A percentile compares a stretch with the other conserved stretches of the same genome.
Evolutionary conservation across 2,888 invertebrate genomes (phyloP).

Genomic region (Drosophila neonasuta): DNA sequence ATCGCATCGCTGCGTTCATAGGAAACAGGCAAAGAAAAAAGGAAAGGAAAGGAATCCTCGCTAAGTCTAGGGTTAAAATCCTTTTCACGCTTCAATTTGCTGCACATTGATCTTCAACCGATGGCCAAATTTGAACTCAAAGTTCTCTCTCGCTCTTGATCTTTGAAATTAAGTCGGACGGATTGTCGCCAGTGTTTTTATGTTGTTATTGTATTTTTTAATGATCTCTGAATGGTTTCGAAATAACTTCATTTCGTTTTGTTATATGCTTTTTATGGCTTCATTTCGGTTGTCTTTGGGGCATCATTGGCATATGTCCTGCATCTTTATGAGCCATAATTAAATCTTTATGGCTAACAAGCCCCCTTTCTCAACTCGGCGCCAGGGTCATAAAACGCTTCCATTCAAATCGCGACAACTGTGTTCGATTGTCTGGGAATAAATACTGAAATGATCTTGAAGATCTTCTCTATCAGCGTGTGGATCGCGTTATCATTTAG

Average conservation of each 20-base stretch:
- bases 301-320: conserved; percentile 19
- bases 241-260: conserved; percentile 67
- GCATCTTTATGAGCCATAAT: conserved; percentile 58
- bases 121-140: conserved; percentile 9
- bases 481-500: conserved; percentile 53
- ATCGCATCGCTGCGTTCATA: conserved; percentile 18
- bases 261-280: conserved; percentile 62
- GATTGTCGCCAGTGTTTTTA: conserved; percentile 4
- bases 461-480: conserved; percentile 24
- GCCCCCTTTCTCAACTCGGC: conserved; percentile 14
- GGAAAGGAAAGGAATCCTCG: background rate
- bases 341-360: conserved; percentile 68
- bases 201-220: conserved; percentile 9
- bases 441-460: background rate
- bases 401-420: conserved; percentile 65
- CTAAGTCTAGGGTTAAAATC: background rate
- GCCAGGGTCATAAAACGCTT: conserved; percentile 46
- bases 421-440: conserved; percentile 36
- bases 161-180: background rate
- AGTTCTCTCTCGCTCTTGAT: background rate
- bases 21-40: conserved; percentile 17
- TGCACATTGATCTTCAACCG: conserved; percentile 25
- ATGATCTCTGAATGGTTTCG: conserved; percentile 42
- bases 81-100: conserved; percentile 22
- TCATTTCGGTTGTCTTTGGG: conserved; percentile 54